phyloP scores from a whole-genome alignment of 2,113 vertebrate genomes.

The Pyxicephalus adspersus region DNA sequence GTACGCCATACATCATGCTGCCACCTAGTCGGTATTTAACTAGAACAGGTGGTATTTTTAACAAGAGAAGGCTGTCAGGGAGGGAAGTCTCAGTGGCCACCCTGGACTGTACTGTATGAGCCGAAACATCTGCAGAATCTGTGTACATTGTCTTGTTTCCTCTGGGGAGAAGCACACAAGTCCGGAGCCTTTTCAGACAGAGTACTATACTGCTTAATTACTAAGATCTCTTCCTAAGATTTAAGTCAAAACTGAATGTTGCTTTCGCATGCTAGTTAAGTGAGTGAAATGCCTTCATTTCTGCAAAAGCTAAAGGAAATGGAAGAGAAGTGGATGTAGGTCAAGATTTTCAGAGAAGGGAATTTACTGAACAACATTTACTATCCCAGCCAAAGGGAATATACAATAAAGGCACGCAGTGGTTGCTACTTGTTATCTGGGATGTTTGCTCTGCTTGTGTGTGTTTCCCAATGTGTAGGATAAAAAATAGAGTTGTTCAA shows the following conservation, averaged over 20 bases:
- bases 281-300: background rate
- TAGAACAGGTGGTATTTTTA: slow-evolving; percentile 55
- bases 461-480: too few species aligned
- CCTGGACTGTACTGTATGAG: background rate
- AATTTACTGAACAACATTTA: too few species aligned
- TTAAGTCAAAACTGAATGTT: background rate
- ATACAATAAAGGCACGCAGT: too few species aligned
- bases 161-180: background rate
- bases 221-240: slow-evolving; percentile 1
- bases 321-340: slow-evolving; percentile 22
- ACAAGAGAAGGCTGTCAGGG: slow-evolving; percentile 49
- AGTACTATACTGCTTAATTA: background rate
- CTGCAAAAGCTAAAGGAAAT: background rate
- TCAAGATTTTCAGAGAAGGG: background rate
- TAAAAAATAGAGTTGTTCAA: too few species aligned
- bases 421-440: too few species aligned
- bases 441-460: too few species aligned
- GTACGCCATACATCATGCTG: slow-evolving; percentile 53
- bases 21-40: slow-evolving; percentile 51
- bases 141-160: slow-evolving; percentile 38
- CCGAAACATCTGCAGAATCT: slow-evolving; percentile 35
- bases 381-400: too few species aligned
- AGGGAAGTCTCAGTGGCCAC: slow-evolving; percentile 41
- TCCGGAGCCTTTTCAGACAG: background rate
- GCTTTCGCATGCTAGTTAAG: background rate